Conservation (phyloP, 2,113 vertebrate species). For the Nannospalax galili region DNA sequence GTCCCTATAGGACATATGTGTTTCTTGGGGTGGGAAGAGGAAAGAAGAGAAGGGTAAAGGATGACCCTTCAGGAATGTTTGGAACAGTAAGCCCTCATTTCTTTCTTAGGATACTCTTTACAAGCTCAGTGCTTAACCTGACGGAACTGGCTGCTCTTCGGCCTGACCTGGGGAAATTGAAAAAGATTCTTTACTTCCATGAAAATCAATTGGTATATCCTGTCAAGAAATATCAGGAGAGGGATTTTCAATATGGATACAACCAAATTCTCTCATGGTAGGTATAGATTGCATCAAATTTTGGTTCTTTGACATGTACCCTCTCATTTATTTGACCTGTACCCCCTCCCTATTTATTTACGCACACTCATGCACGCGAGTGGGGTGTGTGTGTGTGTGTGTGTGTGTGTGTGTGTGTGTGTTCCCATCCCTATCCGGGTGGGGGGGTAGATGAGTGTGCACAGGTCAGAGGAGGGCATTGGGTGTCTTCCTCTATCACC, state of each 20-base stretch:
- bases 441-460: no score
- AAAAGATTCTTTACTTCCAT: constrained; percentile 97
- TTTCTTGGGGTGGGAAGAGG: constrained; percentile 77
- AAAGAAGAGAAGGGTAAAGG: constrained; percentile 77
- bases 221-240: constrained; percentile 93
- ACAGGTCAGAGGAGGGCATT: background rate
- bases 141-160: constrained; percentile 93
- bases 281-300: constrained; percentile 72
- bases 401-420: no score
- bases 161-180: constrained; percentile 92
- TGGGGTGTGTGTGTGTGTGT: no score
- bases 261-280: constrained; percentile 94
- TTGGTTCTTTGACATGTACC: background rate
- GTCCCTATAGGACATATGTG: constrained; percentile 89
- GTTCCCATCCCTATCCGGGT: background rate
- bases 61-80: constrained; percentile 83
- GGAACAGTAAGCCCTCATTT: constrained; percentile 85
- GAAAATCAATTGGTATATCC: constrained; percentile 98
- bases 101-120: constrained; percentile 92
- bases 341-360: background rate
- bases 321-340: background rate
- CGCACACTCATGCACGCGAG: no score
- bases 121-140: constrained; percentile 97
- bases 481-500: background rate
- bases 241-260: constrained; percentile 98